Percentiles rank a stretch among this genome's conserved stretches.
These are phyloP conservation scores for Melierax canorus DNA, from an alignment of 2,113 vertebrate species.

Conservation along the genomic window DNA sequence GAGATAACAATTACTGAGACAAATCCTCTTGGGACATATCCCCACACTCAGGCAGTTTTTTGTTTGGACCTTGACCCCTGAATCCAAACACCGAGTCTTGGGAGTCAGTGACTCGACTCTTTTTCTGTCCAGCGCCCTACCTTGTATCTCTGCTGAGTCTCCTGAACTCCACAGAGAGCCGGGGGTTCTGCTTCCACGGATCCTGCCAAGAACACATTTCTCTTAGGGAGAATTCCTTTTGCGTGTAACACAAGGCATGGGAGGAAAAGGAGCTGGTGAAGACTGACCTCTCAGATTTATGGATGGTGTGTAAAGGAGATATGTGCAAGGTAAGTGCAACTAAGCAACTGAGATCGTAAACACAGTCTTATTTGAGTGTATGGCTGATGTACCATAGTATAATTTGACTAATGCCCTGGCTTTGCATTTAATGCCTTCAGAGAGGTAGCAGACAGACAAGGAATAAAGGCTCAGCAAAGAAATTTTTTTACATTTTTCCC, in stretches of 20 bases:
- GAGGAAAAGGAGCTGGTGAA: background rate
- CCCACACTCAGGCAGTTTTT: background rate
- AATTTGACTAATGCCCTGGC: background rate
- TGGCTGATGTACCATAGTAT: background rate
- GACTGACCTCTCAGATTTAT: background rate
- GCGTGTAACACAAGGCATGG: background rate
- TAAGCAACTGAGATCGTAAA: background rate
- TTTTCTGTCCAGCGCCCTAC: background rate
- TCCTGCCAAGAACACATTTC: background rate
- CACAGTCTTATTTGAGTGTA: background rate
- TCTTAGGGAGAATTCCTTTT: background rate
- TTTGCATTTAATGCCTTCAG: background rate
- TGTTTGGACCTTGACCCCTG: background rate
- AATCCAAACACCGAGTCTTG: background rate
- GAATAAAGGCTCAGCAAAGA: background rate
- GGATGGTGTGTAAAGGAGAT: rapidly evolving
- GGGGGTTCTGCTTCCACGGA: background rate
- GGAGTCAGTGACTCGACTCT: background rate
- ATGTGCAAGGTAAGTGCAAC: background rate
- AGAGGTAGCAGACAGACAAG: background rate
- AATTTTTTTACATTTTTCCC: background rate
- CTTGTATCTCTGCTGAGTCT: background rate
- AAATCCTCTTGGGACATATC: background rate
- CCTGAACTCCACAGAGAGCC: background rate
- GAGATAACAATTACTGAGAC: background rate